These are phyloP conservation scores for Cremastinae sp. DNA, from an alignment of 2,888 invertebrate genomes.

Conservation along the genomic window DNA sequence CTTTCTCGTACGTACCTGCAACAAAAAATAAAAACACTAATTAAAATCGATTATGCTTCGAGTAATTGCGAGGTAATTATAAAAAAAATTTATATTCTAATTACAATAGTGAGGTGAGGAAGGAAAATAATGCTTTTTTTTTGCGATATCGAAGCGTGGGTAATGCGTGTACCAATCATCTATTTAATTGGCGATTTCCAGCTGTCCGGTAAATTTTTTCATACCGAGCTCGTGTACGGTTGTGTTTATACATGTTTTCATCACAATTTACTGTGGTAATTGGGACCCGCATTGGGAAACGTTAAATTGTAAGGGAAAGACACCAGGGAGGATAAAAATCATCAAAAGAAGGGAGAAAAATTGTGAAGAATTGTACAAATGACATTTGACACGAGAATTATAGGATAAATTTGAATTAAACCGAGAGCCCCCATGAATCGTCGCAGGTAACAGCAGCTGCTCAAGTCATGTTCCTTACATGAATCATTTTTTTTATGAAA, in stretches of 20 bases:
- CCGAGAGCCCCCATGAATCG: no score
- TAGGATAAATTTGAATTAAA: no score
- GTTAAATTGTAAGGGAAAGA: background rate
- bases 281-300: conserved; percentile 38
- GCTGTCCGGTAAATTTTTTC: conserved; percentile 27
- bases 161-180: conserved; percentile 51
- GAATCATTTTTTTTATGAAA: no score
- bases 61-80: background rate
- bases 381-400: no score
- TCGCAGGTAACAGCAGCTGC: conserved; percentile 38
- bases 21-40: conserved; percentile 49
- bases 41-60: background rate
- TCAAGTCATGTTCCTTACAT: background rate
- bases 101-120: conserved; percentile 3
- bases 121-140: conserved; percentile 26
- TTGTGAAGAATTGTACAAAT: no score
- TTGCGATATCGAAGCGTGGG: background rate
- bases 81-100: conserved; percentile 15
- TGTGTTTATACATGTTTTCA: conserved; percentile 4
- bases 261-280: background rate
- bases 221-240: background rate
- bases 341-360: no score
- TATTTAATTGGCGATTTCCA: conserved; percentile 42
- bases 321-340: background rate
- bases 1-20: conserved; percentile 62